Evolutionary conservation across 1,140 invertebrate genomes (phyloP).

Genomic region (Zaprionus tsacasi): DNA sequence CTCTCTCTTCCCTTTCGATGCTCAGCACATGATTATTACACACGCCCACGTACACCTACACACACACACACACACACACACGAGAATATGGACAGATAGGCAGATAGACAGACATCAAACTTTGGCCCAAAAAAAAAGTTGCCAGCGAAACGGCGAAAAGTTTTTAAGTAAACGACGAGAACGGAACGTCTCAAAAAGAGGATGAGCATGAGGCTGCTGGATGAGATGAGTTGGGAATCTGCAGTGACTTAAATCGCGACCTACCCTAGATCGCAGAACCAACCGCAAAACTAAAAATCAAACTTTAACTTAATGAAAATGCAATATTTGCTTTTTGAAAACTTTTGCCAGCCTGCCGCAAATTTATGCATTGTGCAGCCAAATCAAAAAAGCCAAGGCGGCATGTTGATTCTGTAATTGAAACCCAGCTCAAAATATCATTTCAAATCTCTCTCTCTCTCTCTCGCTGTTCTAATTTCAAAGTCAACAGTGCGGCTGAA

Average conservation of each 20-base stretch:
- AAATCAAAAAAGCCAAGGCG: conserved; percentile 6
- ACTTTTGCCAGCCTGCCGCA: conserved; percentile 56
- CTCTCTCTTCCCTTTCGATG: conserved; percentile 24
- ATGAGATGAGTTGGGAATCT: background rate
- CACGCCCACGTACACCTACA: conserved; percentile 23
- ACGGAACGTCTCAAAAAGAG: conserved; percentile 6
- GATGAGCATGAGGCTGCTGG: background rate
- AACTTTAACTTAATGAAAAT: conserved; percentile 80
- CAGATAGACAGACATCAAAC: conserved; percentile 54
- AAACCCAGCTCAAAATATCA: conserved; percentile 20
- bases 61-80: background rate
- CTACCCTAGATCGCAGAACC: too few species aligned
- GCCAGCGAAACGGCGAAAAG: conserved; percentile 52
- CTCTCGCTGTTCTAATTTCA: background rate
- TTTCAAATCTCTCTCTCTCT: background rate
- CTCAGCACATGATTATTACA: conserved; percentile 66
- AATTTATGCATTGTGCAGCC: conserved; percentile 63
- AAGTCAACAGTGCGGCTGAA: background rate
- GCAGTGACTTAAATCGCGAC: conserved; percentile 6
- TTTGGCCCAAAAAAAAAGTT: conserved; percentile 59
- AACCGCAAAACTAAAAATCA: conserved; percentile 67
- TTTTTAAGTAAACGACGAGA: conserved; percentile 69
- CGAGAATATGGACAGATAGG: conserved; percentile 30
- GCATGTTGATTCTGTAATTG: conserved; percentile 38
- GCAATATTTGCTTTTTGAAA: conserved; percentile 66